Percentiles rank a stretch among this genome's conserved stretches.
Evolutionary conservation across 2,113 vertebrate genomes (phyloP).

Genomic region (Benthochromis sp.): DNA sequence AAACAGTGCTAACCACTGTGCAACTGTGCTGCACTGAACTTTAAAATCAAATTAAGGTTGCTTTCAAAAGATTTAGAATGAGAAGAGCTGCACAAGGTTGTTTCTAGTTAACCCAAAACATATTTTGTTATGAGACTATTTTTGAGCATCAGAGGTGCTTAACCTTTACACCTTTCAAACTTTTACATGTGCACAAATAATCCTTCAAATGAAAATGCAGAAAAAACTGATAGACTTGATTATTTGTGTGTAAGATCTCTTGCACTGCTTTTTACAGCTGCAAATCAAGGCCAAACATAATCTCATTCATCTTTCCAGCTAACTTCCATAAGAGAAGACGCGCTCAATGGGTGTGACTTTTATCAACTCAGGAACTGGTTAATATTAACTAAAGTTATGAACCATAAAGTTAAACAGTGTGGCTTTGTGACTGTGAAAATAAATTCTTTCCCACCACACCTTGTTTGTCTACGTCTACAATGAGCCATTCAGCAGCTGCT

Average conservation of each 20-base stretch:
- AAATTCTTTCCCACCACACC: slow-evolving; percentile 17
- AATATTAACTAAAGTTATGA: slow-evolving; percentile 44
- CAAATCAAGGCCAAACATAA: background rate
- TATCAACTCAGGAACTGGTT: background rate
- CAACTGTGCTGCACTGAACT: background rate
- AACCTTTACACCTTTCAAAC: background rate
- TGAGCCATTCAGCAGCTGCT: background rate
- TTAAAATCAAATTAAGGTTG: background rate
- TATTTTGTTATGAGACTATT: background rate
- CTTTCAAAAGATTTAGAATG: background rate
- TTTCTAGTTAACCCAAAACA: background rate
- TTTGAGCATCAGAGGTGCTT: background rate
- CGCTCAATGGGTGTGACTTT: background rate
- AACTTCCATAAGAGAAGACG: background rate
- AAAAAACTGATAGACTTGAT: background rate
- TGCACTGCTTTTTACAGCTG: background rate
- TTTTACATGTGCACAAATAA: background rate
- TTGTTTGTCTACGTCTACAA: background rate
- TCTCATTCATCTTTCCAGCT: background rate
- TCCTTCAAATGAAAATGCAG: background rate
- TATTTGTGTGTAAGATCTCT: background rate
- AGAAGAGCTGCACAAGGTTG: background rate
- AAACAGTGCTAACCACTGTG: background rate
- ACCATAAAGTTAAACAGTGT: slow-evolving; percentile 1
- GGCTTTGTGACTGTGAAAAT: background rate